Base-by-base conservation (phyloP, 2,888 invertebrate species). In the Drosophila prolongata region DNA sequence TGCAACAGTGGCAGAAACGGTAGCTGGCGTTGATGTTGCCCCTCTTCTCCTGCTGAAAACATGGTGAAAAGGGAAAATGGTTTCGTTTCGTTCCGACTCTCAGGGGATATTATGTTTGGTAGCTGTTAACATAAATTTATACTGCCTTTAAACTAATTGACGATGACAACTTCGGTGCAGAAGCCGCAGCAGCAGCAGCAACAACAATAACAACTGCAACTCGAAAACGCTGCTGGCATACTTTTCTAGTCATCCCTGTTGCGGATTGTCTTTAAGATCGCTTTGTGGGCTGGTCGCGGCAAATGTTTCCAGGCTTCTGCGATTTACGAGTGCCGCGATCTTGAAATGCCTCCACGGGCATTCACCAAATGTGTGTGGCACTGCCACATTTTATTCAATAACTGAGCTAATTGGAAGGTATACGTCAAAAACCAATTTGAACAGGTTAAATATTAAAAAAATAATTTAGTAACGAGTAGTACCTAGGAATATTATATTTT, bases 91-190 rank as follows among this genome's bases (percentile, higher is more conserved):
- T 50, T n/a, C 42, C 49, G 30, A 11, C 64, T 71, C 74, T 57
- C 65, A 35, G 77, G 69, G 76, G 66, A 82, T 77, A 79, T 79
- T 75, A 82, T 75, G 80, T 73, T 78, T 72, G 74, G 49, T 59
- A 53, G 77, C 81, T 78, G 80, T 78, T 83, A 83, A 83, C 83
- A 81, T 81, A 78, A 81, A 81, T 81, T 81, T 81, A 78, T 83
- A 77, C 83, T 70, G 75, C 83, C 78, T 83, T 83, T 80, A 73
- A 83, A 76, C 81, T 81, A 81, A 81, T 83, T 81, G 81, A 81
- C 83, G 83, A 81, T 78, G 83, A 81, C 83, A 81, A 83, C 83
- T 81, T 68, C 64, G 67, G 70, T 67, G 80, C 80, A 67, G 62
- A 77, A 56, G 60, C 43, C 52, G 59, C 61, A 59, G 52, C 62